These are phyloP conservation scores for Porites lobata DNA, from an alignment of 92 coral and sea anemone species.

Conservation along the genomic window DNA sequence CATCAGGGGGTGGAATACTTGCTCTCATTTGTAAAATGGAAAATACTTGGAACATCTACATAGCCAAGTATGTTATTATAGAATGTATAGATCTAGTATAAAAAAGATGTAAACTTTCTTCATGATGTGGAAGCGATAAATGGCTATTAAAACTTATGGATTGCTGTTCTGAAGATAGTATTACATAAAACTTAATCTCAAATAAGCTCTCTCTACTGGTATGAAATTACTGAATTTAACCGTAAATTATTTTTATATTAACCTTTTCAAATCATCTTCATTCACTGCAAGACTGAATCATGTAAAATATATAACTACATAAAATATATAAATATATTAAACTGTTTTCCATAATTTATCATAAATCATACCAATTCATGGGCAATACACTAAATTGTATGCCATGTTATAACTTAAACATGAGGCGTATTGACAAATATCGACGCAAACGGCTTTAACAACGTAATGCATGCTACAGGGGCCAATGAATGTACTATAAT, in stretches of 20 bases:
- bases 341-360: background rate
- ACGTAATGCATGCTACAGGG: background rate
- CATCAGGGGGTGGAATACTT: background rate
- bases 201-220: background rate
- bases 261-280: background rate
- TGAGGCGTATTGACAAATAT: background rate
- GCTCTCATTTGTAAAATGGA: background rate
- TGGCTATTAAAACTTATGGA: background rate
- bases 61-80: background rate
- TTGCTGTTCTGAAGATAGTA: background rate
- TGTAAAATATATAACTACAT: background rate
- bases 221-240: background rate
- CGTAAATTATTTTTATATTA: background rate
- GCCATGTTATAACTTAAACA: background rate
- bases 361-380: background rate
- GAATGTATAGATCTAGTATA: background rate
- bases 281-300: background rate
- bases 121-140: background rate
- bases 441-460: background rate
- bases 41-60: background rate
- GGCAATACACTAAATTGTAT: background rate
- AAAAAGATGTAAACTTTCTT: background rate
- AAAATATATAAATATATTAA: slow-evolving; percentile 28
- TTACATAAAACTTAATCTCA: background rate
- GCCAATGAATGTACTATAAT: background rate